These are phyloP conservation scores for Corythornis cristatus DNA, from an alignment of 2,113 vertebrate genomes.

Conservation along the genomic window DNA sequence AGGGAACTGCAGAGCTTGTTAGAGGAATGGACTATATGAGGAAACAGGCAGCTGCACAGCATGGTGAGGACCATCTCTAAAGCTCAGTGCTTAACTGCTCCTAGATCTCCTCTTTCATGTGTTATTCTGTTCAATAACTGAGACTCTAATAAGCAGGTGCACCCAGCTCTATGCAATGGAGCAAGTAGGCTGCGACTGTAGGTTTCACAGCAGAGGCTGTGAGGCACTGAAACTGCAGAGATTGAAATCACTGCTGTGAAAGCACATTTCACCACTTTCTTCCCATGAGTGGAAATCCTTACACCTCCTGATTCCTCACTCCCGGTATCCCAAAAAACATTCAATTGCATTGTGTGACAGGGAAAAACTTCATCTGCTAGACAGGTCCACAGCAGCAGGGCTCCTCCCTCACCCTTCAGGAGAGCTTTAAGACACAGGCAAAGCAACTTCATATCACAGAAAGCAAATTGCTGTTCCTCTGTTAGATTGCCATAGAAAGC, in stretches of 20 bases:
- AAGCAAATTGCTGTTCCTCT: slow-evolving; percentile 48
- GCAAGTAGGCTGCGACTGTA: not conserved
- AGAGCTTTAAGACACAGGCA: not conserved
- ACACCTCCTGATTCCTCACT: not conserved
- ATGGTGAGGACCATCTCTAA: not conserved
- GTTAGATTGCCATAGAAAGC: slow-evolving; percentile 25
- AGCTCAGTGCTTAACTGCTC: not conserved
- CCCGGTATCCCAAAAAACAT: not conserved
- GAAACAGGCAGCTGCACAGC: not conserved
- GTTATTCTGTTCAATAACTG: not conserved
- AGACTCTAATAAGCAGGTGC: not conserved
- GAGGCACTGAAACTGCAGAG: not conserved
- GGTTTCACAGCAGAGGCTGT: not conserved
- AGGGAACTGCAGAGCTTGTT: not conserved
- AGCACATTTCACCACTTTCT: slow-evolving; percentile 33
- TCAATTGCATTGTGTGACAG: not conserved
- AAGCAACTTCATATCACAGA: not conserved
- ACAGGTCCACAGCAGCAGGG: fast-evolving
- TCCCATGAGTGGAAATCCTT: slow-evolving; percentile 21
- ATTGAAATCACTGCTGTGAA: not conserved
- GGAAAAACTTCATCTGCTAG: not conserved
- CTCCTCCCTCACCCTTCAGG: not conserved
- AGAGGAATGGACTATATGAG: not conserved
- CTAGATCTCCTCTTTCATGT: not conserved
- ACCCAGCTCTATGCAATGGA: not conserved